Evolutionary conservation across 2,797 vertebrate species (phyloP).

Genomic region (Micrastur ruficollis): DNA sequence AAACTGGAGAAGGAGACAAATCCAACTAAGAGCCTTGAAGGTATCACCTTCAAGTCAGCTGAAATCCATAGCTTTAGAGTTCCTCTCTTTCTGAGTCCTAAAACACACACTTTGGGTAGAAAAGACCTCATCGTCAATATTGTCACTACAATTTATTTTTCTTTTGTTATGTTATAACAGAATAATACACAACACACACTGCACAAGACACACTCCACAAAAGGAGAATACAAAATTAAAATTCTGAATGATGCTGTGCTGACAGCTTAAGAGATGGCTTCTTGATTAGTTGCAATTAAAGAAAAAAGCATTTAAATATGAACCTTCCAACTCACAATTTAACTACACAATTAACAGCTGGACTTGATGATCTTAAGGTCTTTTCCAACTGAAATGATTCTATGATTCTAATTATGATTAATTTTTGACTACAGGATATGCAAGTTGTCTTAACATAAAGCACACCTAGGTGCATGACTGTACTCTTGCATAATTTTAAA

Average conservation of each 20-base stretch:
- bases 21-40: background rate
- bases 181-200: background rate
- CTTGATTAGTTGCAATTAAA: background rate
- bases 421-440: background rate
- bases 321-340: background rate
- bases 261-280: background rate
- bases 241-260: background rate
- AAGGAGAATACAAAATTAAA: background rate
- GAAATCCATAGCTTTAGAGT: background rate
- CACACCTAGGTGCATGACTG: background rate
- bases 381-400: no score
- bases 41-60: background rate
- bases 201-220: background rate
- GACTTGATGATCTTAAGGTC: no score
- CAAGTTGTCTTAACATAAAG: background rate
- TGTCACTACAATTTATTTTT: background rate
- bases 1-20: background rate
- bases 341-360: background rate
- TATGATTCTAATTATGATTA: background rate
- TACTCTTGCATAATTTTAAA: background rate
- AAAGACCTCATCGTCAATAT: background rate
- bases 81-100: background rate
- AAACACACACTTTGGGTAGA: background rate
- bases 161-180: background rate
- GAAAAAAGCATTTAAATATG: background rate